Conservation (phyloP, 1,140 invertebrate species). For the Meloidogyne floridensis region DNA sequence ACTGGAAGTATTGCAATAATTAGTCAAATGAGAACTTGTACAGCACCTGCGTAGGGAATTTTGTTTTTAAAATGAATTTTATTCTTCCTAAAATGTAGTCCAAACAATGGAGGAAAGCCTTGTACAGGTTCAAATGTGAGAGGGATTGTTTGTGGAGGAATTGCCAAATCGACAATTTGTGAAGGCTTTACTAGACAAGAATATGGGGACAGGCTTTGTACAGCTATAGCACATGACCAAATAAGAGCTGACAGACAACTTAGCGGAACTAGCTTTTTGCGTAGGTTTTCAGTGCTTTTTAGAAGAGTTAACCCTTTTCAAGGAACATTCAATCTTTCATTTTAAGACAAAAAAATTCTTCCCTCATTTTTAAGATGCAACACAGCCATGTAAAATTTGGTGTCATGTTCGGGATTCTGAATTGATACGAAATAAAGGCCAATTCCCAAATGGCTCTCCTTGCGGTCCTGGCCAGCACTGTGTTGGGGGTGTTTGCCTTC, state of each 20-base stretch:
- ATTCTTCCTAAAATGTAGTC: slow-evolving; percentile 40
- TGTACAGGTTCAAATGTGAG: slow-evolving; percentile 56
- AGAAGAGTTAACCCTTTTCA: background rate
- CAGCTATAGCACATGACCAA: slow-evolving; percentile 56
- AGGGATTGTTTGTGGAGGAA: slow-evolving; percentile 57
- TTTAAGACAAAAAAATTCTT: background rate
- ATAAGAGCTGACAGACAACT: slow-evolving; percentile 57
- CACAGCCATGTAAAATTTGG: slow-evolving; percentile 65
- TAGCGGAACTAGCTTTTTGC: slow-evolving; percentile 59
- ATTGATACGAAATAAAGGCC: slow-evolving; percentile 64
- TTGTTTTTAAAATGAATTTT: background rate
- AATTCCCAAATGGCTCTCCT: slow-evolving; percentile 64
- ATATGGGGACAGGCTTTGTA: slow-evolving; percentile 61
- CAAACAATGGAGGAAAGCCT: slow-evolving; percentile 59
- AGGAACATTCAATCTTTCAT: background rate
- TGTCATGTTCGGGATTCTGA: slow-evolving; percentile 63
- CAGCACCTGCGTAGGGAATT: slow-evolving; percentile 58
- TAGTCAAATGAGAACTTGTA: slow-evolving; percentile 61
- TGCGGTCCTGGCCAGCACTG: slow-evolving; percentile 60
- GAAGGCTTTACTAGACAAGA: slow-evolving; percentile 58
- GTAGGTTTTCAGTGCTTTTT: slow-evolving; percentile 36
- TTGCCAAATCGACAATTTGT: slow-evolving; percentile 42
- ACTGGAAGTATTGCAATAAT: slow-evolving; percentile 60
- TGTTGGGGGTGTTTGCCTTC: slow-evolving; percentile 58
- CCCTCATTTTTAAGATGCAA: slow-evolving; percentile 49